Percentiles rank a stretch among this genome's conserved stretches.
Conservation (phyloP, 2,113 vertebrate genomes). For the Balaeniceps rex region DNA sequence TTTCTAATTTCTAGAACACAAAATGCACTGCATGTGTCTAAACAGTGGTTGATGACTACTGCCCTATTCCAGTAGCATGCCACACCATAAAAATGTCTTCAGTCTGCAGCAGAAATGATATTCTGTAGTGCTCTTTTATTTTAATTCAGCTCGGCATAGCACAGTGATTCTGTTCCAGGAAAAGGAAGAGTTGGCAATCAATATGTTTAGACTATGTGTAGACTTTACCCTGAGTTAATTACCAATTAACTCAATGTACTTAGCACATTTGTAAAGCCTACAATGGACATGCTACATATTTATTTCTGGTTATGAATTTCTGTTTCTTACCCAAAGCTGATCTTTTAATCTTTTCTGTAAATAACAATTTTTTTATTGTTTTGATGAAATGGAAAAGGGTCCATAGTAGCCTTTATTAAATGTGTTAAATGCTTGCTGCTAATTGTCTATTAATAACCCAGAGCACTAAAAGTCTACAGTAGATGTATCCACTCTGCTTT, state of each 20-base stretch:
- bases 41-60: background rate
- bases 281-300: background rate
- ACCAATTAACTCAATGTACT: constrained; percentile 35
- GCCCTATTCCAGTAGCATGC: background rate
- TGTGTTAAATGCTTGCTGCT: background rate
- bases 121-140: background rate
- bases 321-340: background rate
- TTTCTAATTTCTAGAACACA: background rate
- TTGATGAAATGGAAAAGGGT: background rate
- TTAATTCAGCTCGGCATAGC: background rate
- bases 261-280: constrained; percentile 39
- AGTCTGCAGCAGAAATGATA: background rate
- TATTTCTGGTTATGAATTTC: background rate
- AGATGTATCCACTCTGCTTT: background rate
- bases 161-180: constrained; percentile 3
- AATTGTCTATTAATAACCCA: background rate
- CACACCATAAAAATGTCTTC: background rate
- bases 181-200: constrained; percentile 31
- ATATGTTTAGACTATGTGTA: constrained; percentile 48
- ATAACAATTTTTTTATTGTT: background rate
- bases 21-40: background rate
- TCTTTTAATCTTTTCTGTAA: background rate
- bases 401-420: background rate
- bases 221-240: constrained; percentile 37
- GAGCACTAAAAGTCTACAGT: background rate